phyloP scores from a whole-genome alignment of 2,888 invertebrate genomes.

The Parascotia fuliginaria region DNA sequence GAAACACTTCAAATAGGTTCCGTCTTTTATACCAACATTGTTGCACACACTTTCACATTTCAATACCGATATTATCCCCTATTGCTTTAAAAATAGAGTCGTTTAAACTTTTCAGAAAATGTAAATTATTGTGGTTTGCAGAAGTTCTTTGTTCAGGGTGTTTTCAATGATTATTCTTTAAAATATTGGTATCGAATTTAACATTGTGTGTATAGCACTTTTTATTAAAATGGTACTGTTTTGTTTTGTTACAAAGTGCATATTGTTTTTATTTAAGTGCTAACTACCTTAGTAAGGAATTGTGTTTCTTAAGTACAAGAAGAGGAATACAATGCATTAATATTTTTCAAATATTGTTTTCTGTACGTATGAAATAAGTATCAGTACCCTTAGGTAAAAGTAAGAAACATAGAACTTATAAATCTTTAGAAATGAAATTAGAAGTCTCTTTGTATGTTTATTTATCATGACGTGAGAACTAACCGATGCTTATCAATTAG shows the following conservation, averaged over 20 bases:
- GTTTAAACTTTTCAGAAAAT: background rate
- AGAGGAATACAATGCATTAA: background rate
- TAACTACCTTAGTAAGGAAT: background rate
- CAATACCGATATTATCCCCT: slow-evolving; percentile 28
- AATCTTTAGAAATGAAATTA: no score
- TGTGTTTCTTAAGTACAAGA: background rate
- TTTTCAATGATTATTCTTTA: slow-evolving; percentile 60
- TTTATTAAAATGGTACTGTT: background rate
- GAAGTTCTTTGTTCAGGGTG: slow-evolving; percentile 55
- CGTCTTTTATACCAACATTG: slow-evolving; percentile 37
- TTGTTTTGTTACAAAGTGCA: slow-evolving; percentile 13
- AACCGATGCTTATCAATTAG: no score
- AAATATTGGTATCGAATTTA: slow-evolving; percentile 40
- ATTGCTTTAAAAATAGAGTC: background rate
- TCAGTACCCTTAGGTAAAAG: no score
- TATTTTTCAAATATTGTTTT: no score
- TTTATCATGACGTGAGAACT: no score
- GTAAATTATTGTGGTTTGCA: slow-evolving; percentile 24
- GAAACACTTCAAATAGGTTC: slow-evolving; percentile 60
- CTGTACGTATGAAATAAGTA: no score
- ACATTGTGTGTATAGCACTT: slow-evolving; percentile 11
- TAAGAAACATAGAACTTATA: no score
- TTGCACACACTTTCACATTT: background rate
- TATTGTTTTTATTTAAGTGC: slow-evolving; percentile 18
- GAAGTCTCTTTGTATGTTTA: no score